Conservation (phyloP, 2,888 invertebrate genomes). For the Anarsia innoxiella region DNA sequence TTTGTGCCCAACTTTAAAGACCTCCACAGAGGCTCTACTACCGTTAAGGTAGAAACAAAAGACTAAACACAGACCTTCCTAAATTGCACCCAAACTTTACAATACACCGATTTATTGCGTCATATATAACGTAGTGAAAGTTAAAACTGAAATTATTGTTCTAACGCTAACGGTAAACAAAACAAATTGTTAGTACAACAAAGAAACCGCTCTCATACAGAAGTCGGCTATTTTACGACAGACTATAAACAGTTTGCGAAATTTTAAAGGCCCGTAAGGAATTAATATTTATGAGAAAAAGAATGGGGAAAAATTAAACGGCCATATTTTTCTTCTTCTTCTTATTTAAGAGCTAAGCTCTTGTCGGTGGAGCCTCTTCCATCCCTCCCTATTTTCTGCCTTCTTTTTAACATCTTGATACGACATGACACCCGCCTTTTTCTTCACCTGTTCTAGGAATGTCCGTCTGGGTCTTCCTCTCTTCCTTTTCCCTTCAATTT, state of each 20-base stretch:
- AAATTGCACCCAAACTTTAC: constrained; percentile 23
- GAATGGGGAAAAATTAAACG: no score
- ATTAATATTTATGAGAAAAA: constrained; percentile 20
- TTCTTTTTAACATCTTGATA: no score
- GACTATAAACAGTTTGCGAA: constrained; percentile 57
- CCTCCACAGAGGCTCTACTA: constrained; percentile 55
- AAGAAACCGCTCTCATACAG: constrained; percentile 49
- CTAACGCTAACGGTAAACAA: constrained; percentile 57
- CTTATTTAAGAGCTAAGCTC: no score
- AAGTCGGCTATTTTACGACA: constrained; percentile 47
- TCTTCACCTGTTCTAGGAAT: no score
- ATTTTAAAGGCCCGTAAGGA: constrained; percentile 36
- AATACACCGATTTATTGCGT: constrained; percentile 57
- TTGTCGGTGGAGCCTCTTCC: no score
- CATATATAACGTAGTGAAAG: constrained; percentile 71
- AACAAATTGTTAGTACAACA: constrained; percentile 39
- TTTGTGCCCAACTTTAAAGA: constrained; percentile 47
- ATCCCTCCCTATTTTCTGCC: no score
- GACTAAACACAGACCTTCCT: constrained; percentile 24
- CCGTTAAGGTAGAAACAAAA: constrained; percentile 67
- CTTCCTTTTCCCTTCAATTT: no score
- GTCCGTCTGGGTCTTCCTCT: no score
- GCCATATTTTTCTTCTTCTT: no score
- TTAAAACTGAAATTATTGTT: constrained; percentile 41
- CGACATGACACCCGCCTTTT: no score